These are phyloP conservation scores for Eciton burchellii DNA, from an alignment of 1,140 invertebrate genomes.

Conservation along the genomic window DNA sequence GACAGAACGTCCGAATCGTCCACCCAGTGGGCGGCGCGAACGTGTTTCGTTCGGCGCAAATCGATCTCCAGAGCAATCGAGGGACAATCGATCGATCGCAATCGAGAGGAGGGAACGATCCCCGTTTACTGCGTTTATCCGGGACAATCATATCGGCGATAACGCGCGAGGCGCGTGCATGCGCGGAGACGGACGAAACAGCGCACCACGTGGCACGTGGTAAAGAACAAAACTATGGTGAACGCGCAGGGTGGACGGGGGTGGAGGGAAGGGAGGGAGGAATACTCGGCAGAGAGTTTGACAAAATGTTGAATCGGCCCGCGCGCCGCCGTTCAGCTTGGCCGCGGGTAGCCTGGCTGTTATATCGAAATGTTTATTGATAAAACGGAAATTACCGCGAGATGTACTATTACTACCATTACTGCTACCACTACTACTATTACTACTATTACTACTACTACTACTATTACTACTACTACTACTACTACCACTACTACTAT, in stretches of 20 bases:
- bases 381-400: slow-evolving; percentile 76
- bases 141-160: slow-evolving; percentile 38
- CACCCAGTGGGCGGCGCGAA: slow-evolving; percentile 15
- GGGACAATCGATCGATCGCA: neutral
- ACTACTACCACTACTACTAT: slow-evolving; percentile 74
- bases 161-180: neutral
- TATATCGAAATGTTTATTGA: slow-evolving; percentile 80
- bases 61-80: slow-evolving; percentile 31
- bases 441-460: slow-evolving; percentile 71
- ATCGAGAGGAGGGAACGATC: neutral
- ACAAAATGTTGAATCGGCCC: slow-evolving; percentile 66
- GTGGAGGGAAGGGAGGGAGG: slow-evolving; percentile 55
- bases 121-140: no score
- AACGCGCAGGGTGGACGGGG: neutral
- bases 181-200: neutral
- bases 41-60: neutral
- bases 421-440: slow-evolving; percentile 71
- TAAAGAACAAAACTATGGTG: slow-evolving; percentile 25
- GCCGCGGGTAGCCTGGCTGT: slow-evolving; percentile 79
- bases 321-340: slow-evolving; percentile 50
- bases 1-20: slow-evolving; percentile 15
- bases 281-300: slow-evolving; percentile 79
- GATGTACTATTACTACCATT: slow-evolving; percentile 76
- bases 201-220: neutral
- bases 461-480: slow-evolving; percentile 76